These are phyloP conservation scores for Chouioia cunea DNA, from an alignment of 2,888 invertebrate genomes.

Conservation along the genomic window DNA sequence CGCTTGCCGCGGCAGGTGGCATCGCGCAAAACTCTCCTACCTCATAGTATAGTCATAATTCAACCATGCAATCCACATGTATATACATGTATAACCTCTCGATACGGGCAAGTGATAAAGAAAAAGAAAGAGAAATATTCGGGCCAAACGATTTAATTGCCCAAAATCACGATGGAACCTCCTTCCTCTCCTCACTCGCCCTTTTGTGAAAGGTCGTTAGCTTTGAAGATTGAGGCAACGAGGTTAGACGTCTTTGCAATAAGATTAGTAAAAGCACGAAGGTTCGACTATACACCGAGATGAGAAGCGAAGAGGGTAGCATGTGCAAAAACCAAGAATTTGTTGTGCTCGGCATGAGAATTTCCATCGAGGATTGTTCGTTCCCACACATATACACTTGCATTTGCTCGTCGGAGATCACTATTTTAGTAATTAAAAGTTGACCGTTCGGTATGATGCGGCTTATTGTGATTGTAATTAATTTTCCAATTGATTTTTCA, in stretches of 20 bases:
- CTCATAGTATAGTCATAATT: slow-evolving; percentile 20
- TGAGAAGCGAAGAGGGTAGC: too few species aligned
- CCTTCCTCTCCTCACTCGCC: too few species aligned
- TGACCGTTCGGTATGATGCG: too few species aligned
- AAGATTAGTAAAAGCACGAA: slow-evolving; percentile 23
- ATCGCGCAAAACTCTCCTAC: slow-evolving; percentile 8
- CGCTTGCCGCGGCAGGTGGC: slow-evolving; percentile 2
- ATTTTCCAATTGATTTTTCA: too few species aligned
- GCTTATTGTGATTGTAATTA: too few species aligned
- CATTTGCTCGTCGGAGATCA: too few species aligned
- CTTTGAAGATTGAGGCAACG: not conserved
- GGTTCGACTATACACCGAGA: not conserved
- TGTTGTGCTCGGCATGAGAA: too few species aligned
- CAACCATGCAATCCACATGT: slow-evolving; percentile 23
- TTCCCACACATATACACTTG: too few species aligned
- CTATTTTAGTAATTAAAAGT: too few species aligned
- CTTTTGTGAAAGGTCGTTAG: not conserved
- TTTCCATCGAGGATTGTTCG: too few species aligned
- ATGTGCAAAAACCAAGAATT: too few species aligned
- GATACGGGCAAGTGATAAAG: not conserved
- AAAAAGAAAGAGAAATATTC: too few species aligned
- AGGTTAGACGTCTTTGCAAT: slow-evolving; percentile 28
- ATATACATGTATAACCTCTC: not conserved
- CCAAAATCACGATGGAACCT: not conserved
- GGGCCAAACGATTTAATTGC: not conserved